These are phyloP conservation scores for Baronia brevicornis DNA, from an alignment of 2,888 invertebrate genomes.

Conservation along the genomic window DNA sequence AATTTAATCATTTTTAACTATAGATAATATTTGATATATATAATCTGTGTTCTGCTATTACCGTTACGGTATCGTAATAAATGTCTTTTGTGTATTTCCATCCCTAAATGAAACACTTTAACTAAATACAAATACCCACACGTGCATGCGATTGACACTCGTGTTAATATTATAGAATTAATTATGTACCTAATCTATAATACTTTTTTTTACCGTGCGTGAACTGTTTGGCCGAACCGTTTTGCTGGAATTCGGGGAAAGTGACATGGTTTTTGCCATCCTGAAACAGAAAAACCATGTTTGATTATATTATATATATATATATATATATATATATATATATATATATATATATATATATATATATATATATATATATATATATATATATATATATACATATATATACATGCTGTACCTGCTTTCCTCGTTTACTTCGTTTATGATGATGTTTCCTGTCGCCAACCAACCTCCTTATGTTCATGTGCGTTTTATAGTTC, in stretches of 20 bases:
- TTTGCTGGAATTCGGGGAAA: slow-evolving; percentile 92
- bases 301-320: neutral
- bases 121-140: slow-evolving; percentile 58
- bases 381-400: slow-evolving; percentile 1
- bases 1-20: too few relatives aligned
- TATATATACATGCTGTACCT: slow-evolving; percentile 64
- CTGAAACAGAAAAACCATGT: slow-evolving; percentile 56
- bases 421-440: slow-evolving; percentile 88
- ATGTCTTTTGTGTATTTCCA: slow-evolving; percentile 31
- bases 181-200: slow-evolving; percentile 80
- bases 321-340: slow-evolving; percentile 16
- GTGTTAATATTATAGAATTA: slow-evolving; percentile 65
- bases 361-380: slow-evolving; percentile 1
- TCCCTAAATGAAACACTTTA: slow-evolving; percentile 28
- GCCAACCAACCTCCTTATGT: slow-evolving; percentile 89
- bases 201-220: slow-evolving; percentile 88
- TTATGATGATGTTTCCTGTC: slow-evolving; percentile 90
- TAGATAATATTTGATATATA: too few relatives aligned
- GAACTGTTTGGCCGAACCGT: slow-evolving; percentile 90
- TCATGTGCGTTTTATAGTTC: slow-evolving; percentile 93
- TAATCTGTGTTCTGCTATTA: too few relatives aligned
- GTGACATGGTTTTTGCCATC: slow-evolving; percentile 93
- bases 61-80: too few relatives aligned
- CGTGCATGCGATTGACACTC: slow-evolving; percentile 73
- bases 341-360: slow-evolving; percentile 1